Percentiles rank a stretch among this genome's conserved stretches.
phyloP scores from a whole-genome alignment of 2,888 invertebrate genomes.

The Oscheius sp. region DNA sequence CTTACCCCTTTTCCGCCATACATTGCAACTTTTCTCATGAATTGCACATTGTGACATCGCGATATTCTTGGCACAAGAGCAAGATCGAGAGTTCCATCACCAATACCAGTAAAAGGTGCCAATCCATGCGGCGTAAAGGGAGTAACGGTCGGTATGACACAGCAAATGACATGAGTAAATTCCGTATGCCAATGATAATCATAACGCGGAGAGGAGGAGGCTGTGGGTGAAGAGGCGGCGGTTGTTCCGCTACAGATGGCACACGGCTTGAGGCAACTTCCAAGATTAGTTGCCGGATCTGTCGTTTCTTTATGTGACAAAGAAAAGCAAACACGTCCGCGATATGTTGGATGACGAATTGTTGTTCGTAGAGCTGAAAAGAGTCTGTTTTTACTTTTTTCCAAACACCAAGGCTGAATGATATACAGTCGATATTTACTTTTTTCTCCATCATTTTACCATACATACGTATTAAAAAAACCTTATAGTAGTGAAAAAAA shows the following conservation, averaged over 20 bases:
- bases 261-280: slow-evolving; percentile 60
- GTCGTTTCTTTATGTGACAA: slow-evolving; percentile 49
- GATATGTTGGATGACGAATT: slow-evolving; percentile 65
- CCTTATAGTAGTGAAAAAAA: too few relatives aligned
- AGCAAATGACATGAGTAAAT: slow-evolving; percentile 66
- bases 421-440: too few relatives aligned
- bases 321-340: slow-evolving; percentile 52
- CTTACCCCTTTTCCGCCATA: slow-evolving; percentile 66
- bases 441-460: too few relatives aligned
- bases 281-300: slow-evolving; percentile 53
- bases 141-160: slow-evolving; percentile 65
- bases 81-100: slow-evolving; percentile 67
- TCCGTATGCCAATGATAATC: slow-evolving; percentile 57
- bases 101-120: slow-evolving; percentile 62
- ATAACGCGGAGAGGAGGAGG: slow-evolving; percentile 36
- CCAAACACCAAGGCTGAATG: too few relatives aligned
- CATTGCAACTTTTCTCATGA: slow-evolving; percentile 68
- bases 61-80: slow-evolving; percentile 64
- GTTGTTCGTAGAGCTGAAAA: slow-evolving; percentile 66
- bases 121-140: slow-evolving; percentile 68
- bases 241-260: slow-evolving; percentile 49
- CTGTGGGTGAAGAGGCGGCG: background rate
- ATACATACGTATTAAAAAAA: too few relatives aligned
- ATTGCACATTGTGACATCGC: slow-evolving; percentile 63
- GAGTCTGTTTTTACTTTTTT: too few relatives aligned